These are phyloP conservation scores for Athripsodes cinereus DNA, from an alignment of 2,888 invertebrate species.

Conservation along the genomic window DNA sequence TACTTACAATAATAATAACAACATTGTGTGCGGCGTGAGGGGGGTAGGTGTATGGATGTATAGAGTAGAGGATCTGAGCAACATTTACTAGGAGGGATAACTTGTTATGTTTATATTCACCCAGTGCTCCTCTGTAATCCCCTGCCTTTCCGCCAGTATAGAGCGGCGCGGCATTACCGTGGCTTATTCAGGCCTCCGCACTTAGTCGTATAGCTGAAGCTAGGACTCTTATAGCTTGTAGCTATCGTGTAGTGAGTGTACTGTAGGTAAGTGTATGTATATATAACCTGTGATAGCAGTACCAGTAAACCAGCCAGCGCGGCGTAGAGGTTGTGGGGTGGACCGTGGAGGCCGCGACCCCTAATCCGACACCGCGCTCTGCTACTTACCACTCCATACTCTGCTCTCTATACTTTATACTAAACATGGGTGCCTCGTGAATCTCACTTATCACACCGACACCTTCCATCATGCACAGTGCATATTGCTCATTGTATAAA, in stretches of 20 bases:
- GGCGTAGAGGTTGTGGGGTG: slow-evolving; percentile 3
- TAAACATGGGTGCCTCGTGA: slow-evolving; percentile 9
- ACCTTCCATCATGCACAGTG: background rate
- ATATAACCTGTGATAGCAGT: background rate
- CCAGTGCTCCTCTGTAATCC: background rate
- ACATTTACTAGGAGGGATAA: no score
- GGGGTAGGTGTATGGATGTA: no score
- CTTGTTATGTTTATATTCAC: background rate
- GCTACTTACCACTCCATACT: background rate
- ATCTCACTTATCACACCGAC: background rate
- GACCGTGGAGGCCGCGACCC: slow-evolving; percentile 16
- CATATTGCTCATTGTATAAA: no score
- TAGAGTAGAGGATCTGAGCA: no score
- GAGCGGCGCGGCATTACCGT: slow-evolving; percentile 5
- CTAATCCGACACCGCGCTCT: slow-evolving; percentile 13
- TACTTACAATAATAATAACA: no score
- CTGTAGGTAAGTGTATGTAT: no score
- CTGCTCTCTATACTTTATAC: background rate
- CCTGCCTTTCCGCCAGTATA: slow-evolving; percentile 1
- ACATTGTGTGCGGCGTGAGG: no score
- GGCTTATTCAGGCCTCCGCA: slow-evolving; percentile 16
- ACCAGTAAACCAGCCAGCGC: background rate
- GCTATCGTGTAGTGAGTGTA: no score
- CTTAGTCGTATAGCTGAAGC: slow-evolving; percentile 1
- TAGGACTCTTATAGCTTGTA: background rate